Conservation (phyloP, 2,888 invertebrate genomes). For the Colletes collaris region DNA sequence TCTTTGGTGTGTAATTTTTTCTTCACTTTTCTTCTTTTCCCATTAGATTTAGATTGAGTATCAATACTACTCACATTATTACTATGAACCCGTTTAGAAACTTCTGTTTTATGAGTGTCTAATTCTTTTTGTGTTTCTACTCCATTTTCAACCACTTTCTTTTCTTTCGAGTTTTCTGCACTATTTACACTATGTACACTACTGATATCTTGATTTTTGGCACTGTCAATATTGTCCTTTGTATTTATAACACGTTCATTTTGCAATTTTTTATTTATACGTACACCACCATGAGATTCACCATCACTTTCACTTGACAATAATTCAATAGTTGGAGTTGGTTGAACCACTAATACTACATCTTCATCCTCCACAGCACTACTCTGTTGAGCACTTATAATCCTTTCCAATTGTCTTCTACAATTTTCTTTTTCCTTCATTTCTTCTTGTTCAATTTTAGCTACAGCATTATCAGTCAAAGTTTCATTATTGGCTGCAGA, state of each 20-base stretch:
- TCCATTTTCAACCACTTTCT: constrained; percentile 37
- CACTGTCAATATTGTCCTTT: constrained; percentile 31
- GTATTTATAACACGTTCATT: constrained; percentile 58
- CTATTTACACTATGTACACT: not conserved
- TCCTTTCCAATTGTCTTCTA: constrained; percentile 72
- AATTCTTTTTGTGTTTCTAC: constrained; percentile 26
- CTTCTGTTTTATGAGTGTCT: constrained; percentile 45
- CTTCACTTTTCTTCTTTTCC: constrained; percentile 45
- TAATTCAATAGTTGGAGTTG: constrained; percentile 80
- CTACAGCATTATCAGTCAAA: constrained; percentile 47
- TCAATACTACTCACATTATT: constrained; percentile 41
- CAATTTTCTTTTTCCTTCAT: constrained; percentile 61
- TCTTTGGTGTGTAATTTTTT: constrained; percentile 51
- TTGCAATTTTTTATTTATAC: constrained; percentile 62
- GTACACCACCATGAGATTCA: constrained; percentile 56
- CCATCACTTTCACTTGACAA: constrained; percentile 79
- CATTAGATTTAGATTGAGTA: constrained; percentile 31
- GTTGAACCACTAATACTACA: constrained; percentile 80
- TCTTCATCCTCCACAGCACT: constrained; percentile 78
- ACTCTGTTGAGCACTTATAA: constrained; percentile 68
- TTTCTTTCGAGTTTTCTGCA: constrained; percentile 29
- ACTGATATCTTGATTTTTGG: constrained; percentile 23
- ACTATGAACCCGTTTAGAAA: constrained; percentile 45
- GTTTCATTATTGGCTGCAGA: constrained; percentile 33
- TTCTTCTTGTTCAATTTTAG: constrained; percentile 63